phyloP scores from a whole-genome alignment of 1,140 invertebrate species.

The Hirudo medicinalis region DNA sequence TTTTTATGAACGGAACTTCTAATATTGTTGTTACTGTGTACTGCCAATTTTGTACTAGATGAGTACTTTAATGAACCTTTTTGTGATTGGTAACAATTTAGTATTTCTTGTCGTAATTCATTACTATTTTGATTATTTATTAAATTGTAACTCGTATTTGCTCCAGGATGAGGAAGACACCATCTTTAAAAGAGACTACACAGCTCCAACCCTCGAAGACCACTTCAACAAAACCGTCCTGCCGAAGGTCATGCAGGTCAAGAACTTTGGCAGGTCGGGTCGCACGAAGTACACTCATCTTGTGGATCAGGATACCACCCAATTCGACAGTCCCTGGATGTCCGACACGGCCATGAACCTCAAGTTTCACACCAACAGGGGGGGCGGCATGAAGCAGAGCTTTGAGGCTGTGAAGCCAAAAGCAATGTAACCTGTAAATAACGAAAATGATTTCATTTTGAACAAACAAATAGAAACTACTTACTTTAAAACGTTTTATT shows the following conservation, averaged over 20 bases:
- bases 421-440: not conserved
- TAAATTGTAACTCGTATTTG: constrained; percentile 16
- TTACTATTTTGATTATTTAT: not conserved
- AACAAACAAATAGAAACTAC: no score
- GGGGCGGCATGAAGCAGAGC: constrained; percentile 86
- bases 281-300: constrained; percentile 98
- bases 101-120: not conserved
- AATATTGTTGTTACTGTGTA: no score
- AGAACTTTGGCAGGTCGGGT: constrained; percentile 96
- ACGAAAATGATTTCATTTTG: no score
- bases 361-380: constrained; percentile 74
- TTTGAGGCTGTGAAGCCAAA: constrained; percentile 64
- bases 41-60: not conserved
- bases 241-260: constrained; percentile 94
- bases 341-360: constrained; percentile 72
- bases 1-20: no score
- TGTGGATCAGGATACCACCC: constrained; percentile 96
- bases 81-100: not conserved
- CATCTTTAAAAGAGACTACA: constrained; percentile 85
- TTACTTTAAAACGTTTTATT: no score
- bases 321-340: constrained; percentile 92
- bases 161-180: constrained; percentile 73
- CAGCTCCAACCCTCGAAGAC: constrained; percentile 91
- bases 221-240: constrained; percentile 97
- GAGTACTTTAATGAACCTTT: not conserved